Evolutionary conservation across 2,113 vertebrate species (phyloP).

Genomic region (Oncorhynchus mykiss): DNA sequence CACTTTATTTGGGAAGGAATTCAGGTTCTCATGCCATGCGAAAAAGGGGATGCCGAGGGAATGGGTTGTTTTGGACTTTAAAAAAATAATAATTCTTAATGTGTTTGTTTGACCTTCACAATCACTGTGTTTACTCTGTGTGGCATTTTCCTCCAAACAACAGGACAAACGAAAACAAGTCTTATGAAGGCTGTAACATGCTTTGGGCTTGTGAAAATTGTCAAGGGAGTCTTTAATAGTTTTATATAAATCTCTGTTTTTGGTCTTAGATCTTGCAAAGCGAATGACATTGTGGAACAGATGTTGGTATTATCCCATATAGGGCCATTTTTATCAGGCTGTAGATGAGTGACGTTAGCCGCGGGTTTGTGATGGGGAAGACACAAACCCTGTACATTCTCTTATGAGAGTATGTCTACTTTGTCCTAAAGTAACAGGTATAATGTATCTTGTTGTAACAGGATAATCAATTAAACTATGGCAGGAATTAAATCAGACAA

Average conservation of each 20-base stretch:
- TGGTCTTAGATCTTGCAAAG: constrained; percentile 38
- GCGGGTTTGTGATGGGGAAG: constrained; percentile 8
- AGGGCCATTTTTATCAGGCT: constrained; percentile 38
- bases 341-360: constrained; percentile 36
- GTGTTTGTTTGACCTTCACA: background rate
- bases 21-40: background rate
- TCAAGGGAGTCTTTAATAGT: constrained; percentile 51
- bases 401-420: too few species aligned
- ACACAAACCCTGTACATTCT: background rate
- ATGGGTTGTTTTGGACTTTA: background rate
- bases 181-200: constrained; percentile 27
- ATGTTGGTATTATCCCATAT: constrained; percentile 54
- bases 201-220: constrained; percentile 46
- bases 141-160: constrained; percentile 16
- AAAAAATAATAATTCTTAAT: background rate
- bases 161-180: constrained; percentile 22
- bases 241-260: constrained; percentile 39
- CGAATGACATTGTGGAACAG: constrained; percentile 66
- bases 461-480: background rate
- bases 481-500: too few species aligned
- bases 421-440: background rate
- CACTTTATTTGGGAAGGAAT: constrained; percentile 21
- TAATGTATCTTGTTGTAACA: background rate
- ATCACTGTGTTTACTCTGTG: constrained; percentile 5
- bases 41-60: background rate